Base-by-base conservation (phyloP, 2,113 vertebrate species). In the Macquaria ambigua region DNA sequence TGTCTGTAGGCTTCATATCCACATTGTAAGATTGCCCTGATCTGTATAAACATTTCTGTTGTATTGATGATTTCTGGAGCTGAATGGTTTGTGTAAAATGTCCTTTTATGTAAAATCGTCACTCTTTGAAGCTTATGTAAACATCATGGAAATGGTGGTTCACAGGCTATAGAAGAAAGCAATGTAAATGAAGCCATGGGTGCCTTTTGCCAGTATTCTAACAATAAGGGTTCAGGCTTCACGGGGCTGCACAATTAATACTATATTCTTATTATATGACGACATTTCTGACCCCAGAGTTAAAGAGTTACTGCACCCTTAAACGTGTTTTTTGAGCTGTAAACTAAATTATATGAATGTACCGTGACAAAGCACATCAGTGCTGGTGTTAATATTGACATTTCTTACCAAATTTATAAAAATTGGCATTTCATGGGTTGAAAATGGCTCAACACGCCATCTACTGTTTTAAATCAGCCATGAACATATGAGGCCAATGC, bases 41-140 rank as follows among this genome's bases (percentile, higher is more conserved):
- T 72, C 82, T 90, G 64, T 87, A 2, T 34, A 81, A 90, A 89
- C 76, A 81, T 41, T 37, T 77, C 71, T 50, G 62, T 79, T 67
- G 79, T 76, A 46, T 12, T 74, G 70, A 50, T 23, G 25, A 48
- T 72, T 79, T 91, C 62, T 72, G 48, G 52, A 74, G 74, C 46
- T 86, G 34, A 84, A 77, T 74, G 52, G 18, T 86, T 83, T 63
- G 20, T 6, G 41, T 52, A 37, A 11, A 56, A 21, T 46, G 69
- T 64, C 11, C 43, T 52, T 70, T 79, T 48, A 41, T 50, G 67
- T 53, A 71, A 64, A 85, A 72, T 48, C 7, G 4, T 16, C 14
- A 14, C 25, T 64, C 66, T 90, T 86, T 83, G 73, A 88, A 77
- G 79, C 37, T 70, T 52, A 18, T 16, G 15, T n/a, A 79, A 84